These are phyloP conservation scores for Trichonephila inaurata DNA, from an alignment of 1,140 invertebrate genomes.

Conservation along the genomic window DNA sequence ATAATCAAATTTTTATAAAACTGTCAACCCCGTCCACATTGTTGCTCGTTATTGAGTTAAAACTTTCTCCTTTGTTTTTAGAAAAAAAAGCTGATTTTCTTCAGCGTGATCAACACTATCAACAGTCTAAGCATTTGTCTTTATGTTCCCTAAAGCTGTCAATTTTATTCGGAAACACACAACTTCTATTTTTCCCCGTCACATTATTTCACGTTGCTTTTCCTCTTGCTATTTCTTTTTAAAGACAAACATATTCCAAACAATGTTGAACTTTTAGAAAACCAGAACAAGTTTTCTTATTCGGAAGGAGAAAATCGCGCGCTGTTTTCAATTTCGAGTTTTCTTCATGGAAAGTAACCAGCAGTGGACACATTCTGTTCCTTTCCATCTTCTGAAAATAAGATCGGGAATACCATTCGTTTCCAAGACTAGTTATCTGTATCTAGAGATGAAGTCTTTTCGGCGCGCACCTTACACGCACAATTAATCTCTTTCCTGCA, in stretches of 20 bases:
- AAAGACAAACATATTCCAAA: conserved; percentile 29
- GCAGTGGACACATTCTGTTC: not conserved
- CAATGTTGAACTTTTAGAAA: conserved; percentile 23
- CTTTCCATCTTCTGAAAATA: not conserved
- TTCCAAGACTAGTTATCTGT: conserved; percentile 49
- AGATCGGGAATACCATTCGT: conserved; percentile 14
- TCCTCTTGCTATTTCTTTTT: not conserved
- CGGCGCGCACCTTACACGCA: conserved; percentile 17
- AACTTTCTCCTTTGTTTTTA: too few species aligned
- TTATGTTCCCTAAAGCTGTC: conserved; percentile 2
- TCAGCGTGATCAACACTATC: not conserved
- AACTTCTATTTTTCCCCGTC: not conserved
- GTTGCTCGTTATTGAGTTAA: too few species aligned
- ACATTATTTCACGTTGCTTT: conserved; percentile 11
- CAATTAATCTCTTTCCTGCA: conserved; percentile 55
- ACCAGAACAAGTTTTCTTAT: conserved; percentile 4
- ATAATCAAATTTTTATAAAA: too few species aligned
- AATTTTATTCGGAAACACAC: conserved; percentile 1
- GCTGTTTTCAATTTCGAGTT: conserved; percentile 30
- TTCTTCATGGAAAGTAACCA: not conserved
- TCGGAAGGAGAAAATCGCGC: conserved; percentile 12
- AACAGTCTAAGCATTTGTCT: not conserved
- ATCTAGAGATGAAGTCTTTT: conserved; percentile 32
- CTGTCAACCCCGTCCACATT: too few species aligned
- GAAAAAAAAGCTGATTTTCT: too few species aligned